Percentiles rank a stretch among this genome's conserved stretches.
Evolutionary conservation across 2,113 vertebrate genomes (phyloP).

Genomic region (Gambusia affinis): DNA sequence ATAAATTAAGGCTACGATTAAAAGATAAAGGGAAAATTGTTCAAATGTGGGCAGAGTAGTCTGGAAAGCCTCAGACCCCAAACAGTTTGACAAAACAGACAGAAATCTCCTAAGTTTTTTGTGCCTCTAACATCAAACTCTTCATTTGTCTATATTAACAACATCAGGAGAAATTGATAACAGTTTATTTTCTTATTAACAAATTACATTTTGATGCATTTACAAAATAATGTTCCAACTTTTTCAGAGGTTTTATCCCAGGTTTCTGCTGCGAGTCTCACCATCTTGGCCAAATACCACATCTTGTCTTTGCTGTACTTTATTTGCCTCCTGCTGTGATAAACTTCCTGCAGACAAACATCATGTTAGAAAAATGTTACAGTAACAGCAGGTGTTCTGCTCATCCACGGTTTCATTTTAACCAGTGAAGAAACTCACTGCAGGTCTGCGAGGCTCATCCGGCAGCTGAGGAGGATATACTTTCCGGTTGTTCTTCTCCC

Average conservation of each 20-base stretch:
- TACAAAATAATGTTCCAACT: too few species aligned
- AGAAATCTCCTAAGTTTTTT: too few species aligned
- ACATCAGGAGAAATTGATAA: too few species aligned
- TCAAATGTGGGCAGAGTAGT: not conserved
- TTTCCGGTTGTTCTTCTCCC: constrained; percentile 88
- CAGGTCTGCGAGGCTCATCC: constrained; percentile 87
- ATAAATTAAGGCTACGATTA: not conserved
- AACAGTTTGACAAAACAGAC: not conserved
- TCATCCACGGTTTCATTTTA: not conserved
- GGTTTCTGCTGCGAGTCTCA: constrained; percentile 20
- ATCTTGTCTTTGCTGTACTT: constrained; percentile 98
- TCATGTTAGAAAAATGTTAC: not conserved
- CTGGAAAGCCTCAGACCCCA: not conserved
- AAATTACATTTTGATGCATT: too few species aligned
- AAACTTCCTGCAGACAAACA: constrained; percentile 83
- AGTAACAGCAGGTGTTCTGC: not conserved
- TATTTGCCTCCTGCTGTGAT: constrained; percentile 91
- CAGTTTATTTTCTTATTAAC: too few species aligned
- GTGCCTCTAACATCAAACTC: too few species aligned
- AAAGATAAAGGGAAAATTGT: not conserved
- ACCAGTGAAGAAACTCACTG: constrained; percentile 81
- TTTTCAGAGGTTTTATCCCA: too few species aligned
- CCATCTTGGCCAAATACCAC: constrained; percentile 98
- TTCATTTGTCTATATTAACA: too few species aligned
- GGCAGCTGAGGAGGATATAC: constrained; percentile 89